Evolutionary conservation across 2,797 vertebrate genomes (phyloP), one percentile per base, ranked within the genome.

Genomic region (Ambastaia sidthimunki): DNA sequence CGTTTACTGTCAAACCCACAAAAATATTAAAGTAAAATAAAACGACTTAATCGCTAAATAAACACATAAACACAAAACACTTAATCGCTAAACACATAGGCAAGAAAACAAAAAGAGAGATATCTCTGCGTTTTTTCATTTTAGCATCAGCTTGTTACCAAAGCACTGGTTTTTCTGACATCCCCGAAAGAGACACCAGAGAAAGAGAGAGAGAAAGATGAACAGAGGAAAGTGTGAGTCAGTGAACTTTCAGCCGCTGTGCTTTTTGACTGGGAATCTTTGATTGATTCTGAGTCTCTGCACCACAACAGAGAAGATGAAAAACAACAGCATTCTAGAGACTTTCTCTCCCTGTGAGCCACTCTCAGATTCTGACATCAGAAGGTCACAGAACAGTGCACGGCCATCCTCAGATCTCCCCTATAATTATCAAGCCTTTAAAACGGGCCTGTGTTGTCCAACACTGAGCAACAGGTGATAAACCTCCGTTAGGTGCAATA

Each of bases 221-320:
- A 44, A 44, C 19, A 54, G 74, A 19, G 44, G 75, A 74, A 72
- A 16, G 55, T 18, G 19, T 0, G 9, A 59, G 37, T 3, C 69
- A 41, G 60, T 34, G 57, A 72, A 70, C 55, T 28, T 68, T 52
- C 41, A 78, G 78, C 63, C 82, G 80, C 63, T 79, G 79, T 25
- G 78, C 75, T 75, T 21, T 71, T 85, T 78, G 78, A 47, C 34
- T 84, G 76, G 82, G 55, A 74, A 50, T 70, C 84, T 87, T 82
- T 87, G 86, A 92, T 76, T 84, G 86, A 86, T 82, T 76, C 48
- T 52, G 71, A 73, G 63, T 37, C 57, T 87, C 80, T 23, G 25
- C 19, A 86, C 86, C 86, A 89, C 86, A 90, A 88, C 75, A 80
- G 16, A 78, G 70, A 78, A 86, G 69, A 88, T 88, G 79, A 89